Conservation (phyloP, 2,113 vertebrate genomes). For the Lucifuga dentata region DNA sequence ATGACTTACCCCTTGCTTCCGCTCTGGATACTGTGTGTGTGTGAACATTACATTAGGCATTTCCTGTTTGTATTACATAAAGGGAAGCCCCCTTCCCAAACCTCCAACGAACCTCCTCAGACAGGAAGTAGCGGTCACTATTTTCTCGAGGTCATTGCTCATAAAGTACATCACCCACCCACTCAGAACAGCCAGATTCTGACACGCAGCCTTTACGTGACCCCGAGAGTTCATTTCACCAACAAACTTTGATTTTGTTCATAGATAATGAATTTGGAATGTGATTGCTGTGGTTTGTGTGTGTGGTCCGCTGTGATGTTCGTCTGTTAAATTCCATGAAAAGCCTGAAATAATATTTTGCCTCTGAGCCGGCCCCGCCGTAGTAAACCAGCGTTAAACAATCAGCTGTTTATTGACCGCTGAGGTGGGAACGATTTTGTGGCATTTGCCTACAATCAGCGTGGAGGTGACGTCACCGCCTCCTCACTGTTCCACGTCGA, state of each 20-base stretch:
- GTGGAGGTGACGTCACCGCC: conserved; percentile 8
- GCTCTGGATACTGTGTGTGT: conserved; percentile 17
- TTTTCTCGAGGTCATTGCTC: conserved; percentile 52
- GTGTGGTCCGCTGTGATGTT: conserved; percentile 35
- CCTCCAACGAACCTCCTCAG: conserved; percentile 22
- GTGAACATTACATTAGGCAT: conserved; percentile 67
- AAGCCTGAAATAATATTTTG: conserved; percentile 31
- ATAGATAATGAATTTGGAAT: conserved; percentile 18
- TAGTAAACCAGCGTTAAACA: conserved; percentile 31
- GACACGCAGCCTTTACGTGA: neutral
- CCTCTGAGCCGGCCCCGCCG: conserved; percentile 18
- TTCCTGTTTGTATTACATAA: conserved; percentile 72
- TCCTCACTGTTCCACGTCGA: conserved; percentile 25
- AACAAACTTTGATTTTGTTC: conserved; percentile 38
- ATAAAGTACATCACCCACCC: conserved; percentile 41
- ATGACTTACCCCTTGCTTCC: conserved; percentile 20
- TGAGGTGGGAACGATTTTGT: conserved; percentile 46
- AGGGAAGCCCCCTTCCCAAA: conserved; percentile 43
- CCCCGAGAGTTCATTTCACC: neutral
- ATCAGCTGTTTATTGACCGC: conserved; percentile 33
- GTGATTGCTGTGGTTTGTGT: conserved; percentile 48
- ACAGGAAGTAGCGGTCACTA: conserved; percentile 64
- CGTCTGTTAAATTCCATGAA: neutral
- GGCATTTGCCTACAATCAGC: conserved; percentile 2
- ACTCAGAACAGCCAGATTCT: conserved; percentile 1